Base-by-base conservation (phyloP, 2,797 vertebrate species). In the Podargus strigoides region DNA sequence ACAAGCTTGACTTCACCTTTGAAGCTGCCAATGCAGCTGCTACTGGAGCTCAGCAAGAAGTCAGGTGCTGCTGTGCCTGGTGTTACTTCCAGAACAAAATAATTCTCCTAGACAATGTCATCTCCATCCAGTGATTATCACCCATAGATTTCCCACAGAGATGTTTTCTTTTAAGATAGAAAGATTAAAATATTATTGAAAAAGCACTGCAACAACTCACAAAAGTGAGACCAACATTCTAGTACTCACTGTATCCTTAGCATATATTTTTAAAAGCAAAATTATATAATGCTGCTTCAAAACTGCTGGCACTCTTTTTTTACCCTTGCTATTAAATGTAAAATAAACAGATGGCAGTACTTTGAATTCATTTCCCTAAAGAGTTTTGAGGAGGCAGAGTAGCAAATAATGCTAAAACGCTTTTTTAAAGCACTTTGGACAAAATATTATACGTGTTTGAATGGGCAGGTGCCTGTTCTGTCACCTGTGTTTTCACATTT, bases 311-410 rank as follows among this genome's bases (percentile, higher is more conserved):
- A 80, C 2, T 62, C 72, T 89, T 89, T 69, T 95, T 96, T 91
- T 64, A 67, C 70, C 66, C 80, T 92, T 3, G 0, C 24, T 32
- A 91, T 59, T 80, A 87, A 87, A 94, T 72, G 53, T 50, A 80
- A 96, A 67, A 84, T 84, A 97, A 97, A 94, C 93, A 96, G 86
- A 97, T 94, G 92, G 96, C 64, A 95, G 75, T 44, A 74, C 67
- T 97, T 97, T 90, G 80, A 97, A 96, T 95, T 94, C 56, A 94
- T 92, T 95, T 97, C 89, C 87, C 92, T 50, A 60, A 87, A 72
- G 87, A 92, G 28, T 58, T 96, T 42, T 94, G 64, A 95, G 85
- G 66, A 92, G 30, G 12, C 55, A 79, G 24, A 89, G 80, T 32
- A 95, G 68, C 41, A 92, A n/a, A 37, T 46, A 68, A 95, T 62